Base-by-base conservation (phyloP, 2,797 vertebrate species). In the Amniataba percoides region DNA sequence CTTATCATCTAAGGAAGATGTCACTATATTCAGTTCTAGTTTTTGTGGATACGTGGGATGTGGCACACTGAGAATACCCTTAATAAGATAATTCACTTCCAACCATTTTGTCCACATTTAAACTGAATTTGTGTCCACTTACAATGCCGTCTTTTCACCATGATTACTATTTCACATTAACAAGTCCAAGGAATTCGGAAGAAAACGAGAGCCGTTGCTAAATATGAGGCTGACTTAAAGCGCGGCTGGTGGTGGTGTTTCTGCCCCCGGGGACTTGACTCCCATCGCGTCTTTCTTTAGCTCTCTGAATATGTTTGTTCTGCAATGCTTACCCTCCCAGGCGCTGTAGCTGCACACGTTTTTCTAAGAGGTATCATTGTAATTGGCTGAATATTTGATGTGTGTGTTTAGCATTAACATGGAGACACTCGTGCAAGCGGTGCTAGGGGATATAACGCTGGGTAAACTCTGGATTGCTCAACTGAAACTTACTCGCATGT, bases 371-470 rank as follows among this genome's bases (percentile, higher is more conserved):
- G 90, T 90, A 80, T 91, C 73, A 68, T 80, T 91, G 88, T 93
- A 92, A 93, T 92, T 92, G 91, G 90, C 75, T 92, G 90, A 93
- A 94, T 94, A 91, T 90, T 90, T 92, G 89, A 92, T 92, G 81
- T 93, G 92, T 93, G 89, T 92, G 53, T 93, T 94, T 86, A 93
- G 89, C 88, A 92, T 94, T 92, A 91, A 89, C 84, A 93, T 80
- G 85, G 84, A 91, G 89, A 89, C 84, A 31, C 80, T 87, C 7
- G 19, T 80, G 74, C 79, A 78, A 84, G 84, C 80, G 58, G 64
- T 16, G 80, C 88, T 76, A 49, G 82, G 86, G 87, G 84, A 88
- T 83, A 74, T 89, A 86, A 88, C 19, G 23, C 83, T 86, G 83
- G 80, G 90, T 89, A 93, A 93, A 94, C 88, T 88, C 84, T 74